Percentiles rank a stretch among this genome's conserved stretches.
phyloP scores from a whole-genome alignment of 2,888 invertebrate genomes.

The Nysson spinosus region DNA sequence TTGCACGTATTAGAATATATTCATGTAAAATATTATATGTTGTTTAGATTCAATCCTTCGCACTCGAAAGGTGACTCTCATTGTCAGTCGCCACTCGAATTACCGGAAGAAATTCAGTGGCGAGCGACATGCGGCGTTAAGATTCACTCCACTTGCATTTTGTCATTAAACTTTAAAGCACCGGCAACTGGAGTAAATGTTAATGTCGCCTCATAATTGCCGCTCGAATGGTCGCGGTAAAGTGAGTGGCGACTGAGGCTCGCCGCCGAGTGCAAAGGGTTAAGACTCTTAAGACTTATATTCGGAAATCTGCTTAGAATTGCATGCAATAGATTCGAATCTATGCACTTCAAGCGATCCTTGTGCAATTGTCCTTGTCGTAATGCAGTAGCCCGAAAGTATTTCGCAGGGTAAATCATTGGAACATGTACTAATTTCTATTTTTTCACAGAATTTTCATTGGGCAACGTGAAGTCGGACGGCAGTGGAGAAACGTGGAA shows the following conservation, averaged over 20 bases:
- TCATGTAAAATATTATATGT: background rate
- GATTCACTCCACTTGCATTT: too few relatives aligned
- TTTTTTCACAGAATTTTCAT: slow-evolving; percentile 64
- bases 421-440: slow-evolving; percentile 9
- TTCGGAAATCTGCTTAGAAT: background rate
- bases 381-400: slow-evolving; percentile 11
- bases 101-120: too few relatives aligned
- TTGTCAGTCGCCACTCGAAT: too few relatives aligned
- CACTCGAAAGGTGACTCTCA: background rate
- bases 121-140: too few relatives aligned
- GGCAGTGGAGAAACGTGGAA: slow-evolving; percentile 60
- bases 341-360: background rate
- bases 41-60: background rate
- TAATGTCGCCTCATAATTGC: too few relatives aligned
- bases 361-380: slow-evolving; percentile 1
- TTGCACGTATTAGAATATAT: background rate
- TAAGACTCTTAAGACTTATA: too few relatives aligned
- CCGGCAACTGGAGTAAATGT: too few relatives aligned
- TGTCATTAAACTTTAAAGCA: too few relatives aligned
- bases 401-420: too few relatives aligned
- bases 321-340: background rate
- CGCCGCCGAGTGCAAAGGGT: too few relatives aligned
- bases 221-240: too few relatives aligned
- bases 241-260: too few relatives aligned
- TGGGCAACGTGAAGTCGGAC: slow-evolving; percentile 61